Percentiles rank a stretch among this genome's conserved stretches.
These are phyloP conservation scores for Pachyramphus minor DNA, from an alignment of 2,113 vertebrate genomes.

Conservation along the genomic window DNA sequence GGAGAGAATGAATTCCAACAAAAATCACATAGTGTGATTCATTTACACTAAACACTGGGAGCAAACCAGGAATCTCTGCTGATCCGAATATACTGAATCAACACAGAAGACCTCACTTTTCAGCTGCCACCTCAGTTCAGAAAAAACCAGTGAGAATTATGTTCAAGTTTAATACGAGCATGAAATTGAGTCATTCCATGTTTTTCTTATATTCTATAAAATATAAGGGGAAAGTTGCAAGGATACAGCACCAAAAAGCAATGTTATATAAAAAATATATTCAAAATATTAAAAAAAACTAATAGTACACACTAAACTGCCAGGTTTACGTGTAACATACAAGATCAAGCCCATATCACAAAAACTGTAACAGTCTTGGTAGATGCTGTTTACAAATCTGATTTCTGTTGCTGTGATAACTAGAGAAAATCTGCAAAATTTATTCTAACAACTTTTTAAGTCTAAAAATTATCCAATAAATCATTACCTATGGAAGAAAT, in stretches of 20 bases:
- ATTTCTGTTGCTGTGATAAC: neutral
- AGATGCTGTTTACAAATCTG: neutral
- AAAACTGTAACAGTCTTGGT: neutral
- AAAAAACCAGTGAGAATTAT: neutral
- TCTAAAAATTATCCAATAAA: neutral
- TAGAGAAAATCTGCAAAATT: neutral
- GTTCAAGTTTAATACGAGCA: neutral
- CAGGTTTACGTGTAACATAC: neutral
- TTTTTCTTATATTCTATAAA: neutral
- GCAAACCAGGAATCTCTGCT: neutral
- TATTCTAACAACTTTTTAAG: neutral
- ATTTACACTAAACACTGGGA: neutral
- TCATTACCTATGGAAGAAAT: neutral
- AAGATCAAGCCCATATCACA: neutral
- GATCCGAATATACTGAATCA: neutral
- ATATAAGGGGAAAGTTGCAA: neutral
- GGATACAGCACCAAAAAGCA: neutral
- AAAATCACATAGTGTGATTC: neutral
- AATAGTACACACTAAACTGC: neutral
- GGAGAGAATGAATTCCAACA: neutral
- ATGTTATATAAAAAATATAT: neutral
- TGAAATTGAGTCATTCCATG: neutral
- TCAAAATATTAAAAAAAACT: too few relatives aligned
- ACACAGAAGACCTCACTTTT: neutral
- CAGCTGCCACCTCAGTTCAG: neutral